These are phyloP conservation scores for Anniella stebbinsi DNA, from an alignment of 2,797 vertebrate genomes.

Conservation along the genomic window DNA sequence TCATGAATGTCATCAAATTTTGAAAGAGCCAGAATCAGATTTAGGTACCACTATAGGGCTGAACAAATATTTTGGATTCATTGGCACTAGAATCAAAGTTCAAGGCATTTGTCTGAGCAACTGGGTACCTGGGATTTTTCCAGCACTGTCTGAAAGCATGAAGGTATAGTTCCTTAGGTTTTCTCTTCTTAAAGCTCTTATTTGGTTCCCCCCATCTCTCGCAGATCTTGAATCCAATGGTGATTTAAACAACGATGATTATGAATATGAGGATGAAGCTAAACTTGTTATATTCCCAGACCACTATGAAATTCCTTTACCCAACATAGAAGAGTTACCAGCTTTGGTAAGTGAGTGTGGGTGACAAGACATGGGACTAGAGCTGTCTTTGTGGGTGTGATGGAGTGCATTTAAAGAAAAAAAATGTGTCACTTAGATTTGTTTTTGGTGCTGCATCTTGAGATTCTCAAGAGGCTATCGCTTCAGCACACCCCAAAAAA, in stretches of 20 bases:
- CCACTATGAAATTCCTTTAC: conserved; percentile 98
- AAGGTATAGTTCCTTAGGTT: neutral
- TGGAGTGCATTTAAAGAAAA: neutral
- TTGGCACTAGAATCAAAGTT: neutral
- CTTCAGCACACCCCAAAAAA: neutral
- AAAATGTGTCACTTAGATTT: neutral
- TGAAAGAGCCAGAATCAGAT: neutral
- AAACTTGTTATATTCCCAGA: conserved; percentile 99
- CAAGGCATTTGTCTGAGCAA: neutral
- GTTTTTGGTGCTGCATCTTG: neutral
- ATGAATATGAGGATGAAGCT: conserved; percentile 97
- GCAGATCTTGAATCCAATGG: conserved; percentile 95
- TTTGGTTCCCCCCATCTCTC: conserved; percentile 70
- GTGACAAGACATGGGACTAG: neutral
- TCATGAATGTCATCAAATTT: neutral
- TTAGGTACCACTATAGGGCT: neutral
- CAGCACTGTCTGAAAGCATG: neutral
- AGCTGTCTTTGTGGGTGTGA: neutral
- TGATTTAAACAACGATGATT: conserved; percentile 94
- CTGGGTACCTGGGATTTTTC: neutral
- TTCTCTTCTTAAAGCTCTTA: neutral
- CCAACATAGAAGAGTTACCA: conserved; percentile 98
- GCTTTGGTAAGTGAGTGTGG: conserved; percentile 92
- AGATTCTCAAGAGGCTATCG: no score
- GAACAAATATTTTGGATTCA: neutral